Conservation (phyloP, 2,797 vertebrate species). For the Masticophis lateralis region DNA sequence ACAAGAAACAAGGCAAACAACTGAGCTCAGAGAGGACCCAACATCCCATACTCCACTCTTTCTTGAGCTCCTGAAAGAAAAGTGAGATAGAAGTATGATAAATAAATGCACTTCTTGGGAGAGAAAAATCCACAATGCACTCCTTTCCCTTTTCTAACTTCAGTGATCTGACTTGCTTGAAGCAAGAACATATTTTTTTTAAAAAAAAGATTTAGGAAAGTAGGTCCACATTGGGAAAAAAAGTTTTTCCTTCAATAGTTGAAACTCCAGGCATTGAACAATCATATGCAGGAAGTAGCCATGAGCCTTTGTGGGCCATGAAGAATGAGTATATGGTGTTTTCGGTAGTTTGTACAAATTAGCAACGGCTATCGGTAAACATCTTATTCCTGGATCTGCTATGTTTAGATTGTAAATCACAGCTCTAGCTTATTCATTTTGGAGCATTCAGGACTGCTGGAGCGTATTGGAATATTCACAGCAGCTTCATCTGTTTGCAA, state of each 20-base stretch:
- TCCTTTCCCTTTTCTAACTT: neutral
- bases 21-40: neutral
- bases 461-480: neutral
- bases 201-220: neutral
- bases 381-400: neutral
- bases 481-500: slow-evolving; percentile 29
- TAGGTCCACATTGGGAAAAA: neutral
- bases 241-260: neutral
- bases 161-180: neutral
- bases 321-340: neutral
- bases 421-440: neutral
- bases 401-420: neutral
- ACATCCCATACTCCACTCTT: neutral
- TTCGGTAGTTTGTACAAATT: neutral
- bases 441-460: neutral
- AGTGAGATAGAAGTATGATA: neutral
- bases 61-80: neutral
- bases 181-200: neutral
- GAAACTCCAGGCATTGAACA: neutral
- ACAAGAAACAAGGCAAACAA: neutral
- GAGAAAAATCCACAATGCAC: too few relatives aligned
- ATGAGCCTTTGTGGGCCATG: neutral
- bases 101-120: neutral
- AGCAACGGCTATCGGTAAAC: neutral
- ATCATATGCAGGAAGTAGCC: neutral